Evolutionary conservation across 2,113 vertebrate genomes (phyloP).

Genomic region (Ornithorhynchus anatinus): DNA sequence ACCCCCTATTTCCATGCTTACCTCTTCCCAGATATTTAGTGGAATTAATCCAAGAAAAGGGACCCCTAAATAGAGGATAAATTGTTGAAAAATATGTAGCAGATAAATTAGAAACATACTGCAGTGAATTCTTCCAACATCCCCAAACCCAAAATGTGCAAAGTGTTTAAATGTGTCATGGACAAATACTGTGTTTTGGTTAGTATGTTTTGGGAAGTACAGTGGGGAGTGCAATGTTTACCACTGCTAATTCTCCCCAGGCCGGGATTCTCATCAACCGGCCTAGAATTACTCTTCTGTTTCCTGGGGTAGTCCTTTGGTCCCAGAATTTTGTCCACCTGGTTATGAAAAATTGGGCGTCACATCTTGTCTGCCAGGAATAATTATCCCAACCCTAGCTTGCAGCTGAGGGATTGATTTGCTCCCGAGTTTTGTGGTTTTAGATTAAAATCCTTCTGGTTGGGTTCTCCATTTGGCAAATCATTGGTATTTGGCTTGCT

Average conservation of each 20-base stretch:
- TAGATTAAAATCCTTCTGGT: background rate
- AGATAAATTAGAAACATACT: background rate
- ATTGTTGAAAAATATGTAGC: background rate
- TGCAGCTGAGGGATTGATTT: background rate
- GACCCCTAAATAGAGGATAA: background rate
- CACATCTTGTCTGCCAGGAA: background rate
- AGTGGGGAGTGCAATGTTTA: background rate
- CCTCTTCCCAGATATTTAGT: background rate
- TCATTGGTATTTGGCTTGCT: background rate
- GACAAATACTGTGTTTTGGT: background rate
- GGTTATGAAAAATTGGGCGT: background rate
- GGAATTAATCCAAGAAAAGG: background rate
- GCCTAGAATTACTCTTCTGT: background rate
- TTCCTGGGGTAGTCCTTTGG: background rate
- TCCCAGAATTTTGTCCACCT: background rate
- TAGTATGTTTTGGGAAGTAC: background rate
- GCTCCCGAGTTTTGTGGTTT: slow-evolving; percentile 11
- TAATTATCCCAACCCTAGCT: background rate
- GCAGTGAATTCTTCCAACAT: background rate
- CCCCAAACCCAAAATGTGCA: background rate
- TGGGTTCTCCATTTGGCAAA: background rate
- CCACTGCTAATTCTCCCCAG: background rate
- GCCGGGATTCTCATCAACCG: too few relatives aligned
- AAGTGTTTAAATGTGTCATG: background rate
- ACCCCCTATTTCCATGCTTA: too few relatives aligned